Evolutionary conservation across 2,113 vertebrate genomes (phyloP), one percentile per base, ranked within the genome.

Genomic region (Girardinichthys multiradiatus): DNA sequence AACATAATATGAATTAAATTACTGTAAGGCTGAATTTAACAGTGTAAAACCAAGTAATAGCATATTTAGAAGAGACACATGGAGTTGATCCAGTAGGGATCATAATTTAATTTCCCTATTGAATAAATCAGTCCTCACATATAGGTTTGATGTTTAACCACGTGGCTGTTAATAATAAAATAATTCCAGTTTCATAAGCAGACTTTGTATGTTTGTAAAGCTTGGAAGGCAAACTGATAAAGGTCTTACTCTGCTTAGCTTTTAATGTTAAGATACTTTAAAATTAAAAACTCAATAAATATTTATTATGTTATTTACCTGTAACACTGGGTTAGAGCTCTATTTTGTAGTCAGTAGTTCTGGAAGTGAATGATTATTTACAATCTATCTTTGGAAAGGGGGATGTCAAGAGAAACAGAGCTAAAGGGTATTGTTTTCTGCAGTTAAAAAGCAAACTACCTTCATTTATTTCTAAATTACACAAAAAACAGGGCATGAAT

Each of bases 101-200:
- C 42, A 84, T 61, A 61, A 76, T 79, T 86, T 84, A 42, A 91
- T 92, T 91, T 91, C 89, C 88, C 88, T 13, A 27, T 10, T 75
- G 84, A 68, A 58, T 71, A 63, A 31, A 48, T 68, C 14, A 30
- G 63, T 84, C 76, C 79, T 35, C 14, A 0, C 75, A 77, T 84
- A 81, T 54, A 57, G 19, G 19, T 48, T 75, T 88, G 81, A 89
- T 79, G 68, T 80, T 85, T 81, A 86, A 61, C 64, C 57, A 64
- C 64, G 57, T 57, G 69, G 21, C 71, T 83, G 73, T 89, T 89
- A 70, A 81, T 76, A 54, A 60, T 57, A 11, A 12, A 76, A 13
- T 80, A 27, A 76, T 79, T 85, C 33, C 60, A 33, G 87, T 87
- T 81, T 85, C 65, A 86, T 75, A n/a, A n/a, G 65, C 70, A 64